Conservation (phyloP, 2,888 invertebrate species). For the Ceriagrion tenellum region DNA sequence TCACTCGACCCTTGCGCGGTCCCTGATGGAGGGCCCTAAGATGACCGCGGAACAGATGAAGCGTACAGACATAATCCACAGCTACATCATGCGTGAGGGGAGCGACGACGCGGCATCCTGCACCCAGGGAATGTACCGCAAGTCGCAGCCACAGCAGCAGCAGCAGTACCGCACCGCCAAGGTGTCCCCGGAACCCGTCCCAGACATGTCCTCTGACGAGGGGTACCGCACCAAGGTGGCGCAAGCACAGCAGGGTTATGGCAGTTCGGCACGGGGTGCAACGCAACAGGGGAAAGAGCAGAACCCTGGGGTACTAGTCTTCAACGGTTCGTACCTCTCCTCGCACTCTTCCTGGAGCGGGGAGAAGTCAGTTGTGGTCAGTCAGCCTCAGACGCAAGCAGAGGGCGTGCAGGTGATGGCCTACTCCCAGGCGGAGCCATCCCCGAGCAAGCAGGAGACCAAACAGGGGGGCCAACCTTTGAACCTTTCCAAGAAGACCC, state of each 20-base stretch:
- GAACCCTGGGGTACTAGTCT: constrained; percentile 43
- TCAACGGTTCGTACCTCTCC: constrained; percentile 46
- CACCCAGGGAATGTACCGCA: background rate
- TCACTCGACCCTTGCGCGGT: constrained; percentile 93
- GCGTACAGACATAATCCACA: constrained; percentile 94
- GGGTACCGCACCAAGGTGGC: background rate
- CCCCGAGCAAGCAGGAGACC: constrained; percentile 78
- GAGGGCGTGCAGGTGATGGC: constrained; percentile 72
- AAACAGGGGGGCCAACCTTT: constrained; percentile 83
- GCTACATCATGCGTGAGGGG: constrained; percentile 89
- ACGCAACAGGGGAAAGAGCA: background rate
- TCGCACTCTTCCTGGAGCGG: background rate
- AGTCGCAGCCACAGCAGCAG: background rate
- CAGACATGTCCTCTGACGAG: background rate
- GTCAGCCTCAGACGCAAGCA: constrained; percentile 79
- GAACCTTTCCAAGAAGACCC: constrained; percentile 93
- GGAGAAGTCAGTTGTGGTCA: background rate
- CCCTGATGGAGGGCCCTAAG: constrained; percentile 94
- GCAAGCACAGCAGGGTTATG: background rate
- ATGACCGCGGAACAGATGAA: constrained; percentile 96
- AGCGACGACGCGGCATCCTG: background rate
- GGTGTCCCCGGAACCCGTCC: background rate
- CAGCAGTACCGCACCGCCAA: background rate
- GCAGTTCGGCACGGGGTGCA: background rate
- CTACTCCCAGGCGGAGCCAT: constrained; percentile 75